Base-by-base conservation (phyloP, 2,888 invertebrate species). In the Brachynemurus nebulosus region DNA sequence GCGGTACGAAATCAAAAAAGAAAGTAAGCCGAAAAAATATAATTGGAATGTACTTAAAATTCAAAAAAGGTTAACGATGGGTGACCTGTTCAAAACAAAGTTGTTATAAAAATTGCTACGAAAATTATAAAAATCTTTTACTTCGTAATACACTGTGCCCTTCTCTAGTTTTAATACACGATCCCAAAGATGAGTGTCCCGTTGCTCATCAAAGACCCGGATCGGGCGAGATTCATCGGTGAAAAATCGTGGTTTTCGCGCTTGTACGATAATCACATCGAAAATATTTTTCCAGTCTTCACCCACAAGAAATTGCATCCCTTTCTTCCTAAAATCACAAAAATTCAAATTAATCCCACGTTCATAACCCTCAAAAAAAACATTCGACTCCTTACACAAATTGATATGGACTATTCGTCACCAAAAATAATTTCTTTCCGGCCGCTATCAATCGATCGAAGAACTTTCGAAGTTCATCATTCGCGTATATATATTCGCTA, bases 201-300 rank as follows among this genome's bases (percentile, higher is more conserved):
- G 80, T 45, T 71, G 71, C 55, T 82, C 83, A 58, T 95, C 88
- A 60, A 85, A 93, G 33, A 89, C 74, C 48, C 96, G 69, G 53
- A 97, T 85, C 0, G 95, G 95, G 17, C 92, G 77, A 50, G 89
- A 85, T 56, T 83, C 79, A 58, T 92, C 90, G 1, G 88, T 89
- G 67, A 97, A 98, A 68, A 97, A 98, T 57, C 82, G 80, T 0
- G 97, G 97, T 61, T 98, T 97, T 55, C 92, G 78, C 2, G 97
- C 96, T 59, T 88, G 88, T 2, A 91, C 91, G 46, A 97, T 88
- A 33, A 96, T 80, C 16, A 96, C 86, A 64, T 97, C 92, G 65
- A 97, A 97, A 58, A 77, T 81, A 1, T 88, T 78, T 45, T 80
- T 75, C 97, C 97, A 97, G 51, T 90, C 78, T 4, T 71, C 59